Evolutionary conservation across 1,140 invertebrate genomes (phyloP), one percentile per base, ranked within the genome.

Genomic region (Caenorhabditis brenneri): DNA sequence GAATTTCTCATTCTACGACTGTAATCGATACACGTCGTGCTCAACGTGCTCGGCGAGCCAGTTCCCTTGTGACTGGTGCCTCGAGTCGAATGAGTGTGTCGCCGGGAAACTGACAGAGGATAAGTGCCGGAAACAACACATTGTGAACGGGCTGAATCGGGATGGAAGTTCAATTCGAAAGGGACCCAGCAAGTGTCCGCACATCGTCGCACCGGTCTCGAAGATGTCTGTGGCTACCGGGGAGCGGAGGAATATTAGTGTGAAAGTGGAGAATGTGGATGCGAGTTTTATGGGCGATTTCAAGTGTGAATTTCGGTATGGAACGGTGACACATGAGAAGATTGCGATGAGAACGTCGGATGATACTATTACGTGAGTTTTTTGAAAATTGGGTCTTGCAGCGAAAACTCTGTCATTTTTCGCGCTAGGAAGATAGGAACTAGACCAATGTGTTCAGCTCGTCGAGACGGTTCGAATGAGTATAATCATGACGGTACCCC

Each of bases 31-130:
- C 39, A 53, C 42, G 0, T 74, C 86, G 15, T 92, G 92, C 85
- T 89, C 89, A 31, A 88, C 86, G 19, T 92, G 92, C 85, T 91
- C 91, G 0, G 79, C 87, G 22, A 92, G 91, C 82, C 80, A 89
- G 31, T 92, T 91, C 74, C 91, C 91, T 10, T 92, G 92, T 85
- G 92, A 91, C 39, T 92, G 89, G 89, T 90, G 89, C 79, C 82
- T 91, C 16, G 82, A 83, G 22, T 83, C 82, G 48, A 85, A 86
- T 39, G 84, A 87, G 29, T 91, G 90, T 82, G 89, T 91, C 10
- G 83, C 83, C 19, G 87, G 88, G 7, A 90, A 90, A 65, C 79
- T 80, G 39, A 87, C 90, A 12, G 90, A 90, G 83, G 89, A 91
- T 78, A 84, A 86, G 22, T 90, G 89, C 58, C 78, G 85, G 53